A percentile compares a stretch with the other conserved stretches of the same genome.
phyloP scores from a whole-genome alignment of 2,888 invertebrate genomes.

The Galeruca laticollis region DNA sequence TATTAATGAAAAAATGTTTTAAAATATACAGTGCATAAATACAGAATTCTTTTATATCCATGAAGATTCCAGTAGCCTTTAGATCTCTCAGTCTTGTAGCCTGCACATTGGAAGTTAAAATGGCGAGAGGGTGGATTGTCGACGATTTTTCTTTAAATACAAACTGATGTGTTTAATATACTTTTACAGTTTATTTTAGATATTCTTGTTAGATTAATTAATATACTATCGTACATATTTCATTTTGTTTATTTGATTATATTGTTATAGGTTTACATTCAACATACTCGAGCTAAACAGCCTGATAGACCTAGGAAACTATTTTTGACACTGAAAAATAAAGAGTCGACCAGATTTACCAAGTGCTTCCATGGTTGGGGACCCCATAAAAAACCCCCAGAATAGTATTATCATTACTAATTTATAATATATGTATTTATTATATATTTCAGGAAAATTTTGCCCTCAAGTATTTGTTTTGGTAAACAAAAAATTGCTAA shows the following conservation, averaged over 20 bases:
- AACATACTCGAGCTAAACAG: conserved; percentile 95
- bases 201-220: neutral
- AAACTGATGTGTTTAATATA: too few species aligned
- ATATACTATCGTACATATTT: neutral
- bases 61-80: too few species aligned
- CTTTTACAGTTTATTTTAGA: too few species aligned
- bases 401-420: conserved; percentile 66
- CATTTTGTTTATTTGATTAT: too few species aligned
- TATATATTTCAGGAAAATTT: conserved; percentile 19
- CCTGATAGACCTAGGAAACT: conserved; percentile 91
- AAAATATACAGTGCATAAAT: too few species aligned
- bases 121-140: too few species aligned
- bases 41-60: too few species aligned
- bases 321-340: conserved; percentile 94
- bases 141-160: too few species aligned
- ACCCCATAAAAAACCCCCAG: conserved; percentile 84
- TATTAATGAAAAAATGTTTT: too few species aligned
- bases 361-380: conserved; percentile 99
- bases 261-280: conserved; percentile 88
- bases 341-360: conserved; percentile 94
- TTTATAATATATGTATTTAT: conserved; percentile 33
- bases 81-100: too few species aligned
- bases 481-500: too few species aligned
- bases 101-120: too few species aligned
- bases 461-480: neutral